phyloP scores from a whole-genome alignment of 2,113 vertebrate genomes.

The Rousettus leschenaultii region DNA sequence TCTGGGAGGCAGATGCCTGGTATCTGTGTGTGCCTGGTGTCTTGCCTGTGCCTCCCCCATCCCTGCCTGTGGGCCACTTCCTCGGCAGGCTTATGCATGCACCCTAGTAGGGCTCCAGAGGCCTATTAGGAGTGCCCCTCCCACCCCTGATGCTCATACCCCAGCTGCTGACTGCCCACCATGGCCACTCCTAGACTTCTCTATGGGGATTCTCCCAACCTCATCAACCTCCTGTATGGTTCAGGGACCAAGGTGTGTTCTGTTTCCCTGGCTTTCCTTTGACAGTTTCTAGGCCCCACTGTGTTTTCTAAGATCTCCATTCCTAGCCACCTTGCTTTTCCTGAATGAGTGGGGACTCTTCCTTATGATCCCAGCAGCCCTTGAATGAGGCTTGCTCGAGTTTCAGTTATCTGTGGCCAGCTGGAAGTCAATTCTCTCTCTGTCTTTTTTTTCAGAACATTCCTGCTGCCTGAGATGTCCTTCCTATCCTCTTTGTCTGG shows the following conservation, averaged over 20 bases:
- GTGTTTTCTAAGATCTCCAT: neutral
- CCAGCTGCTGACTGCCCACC: neutral
- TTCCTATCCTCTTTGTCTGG: neutral
- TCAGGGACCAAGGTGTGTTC: neutral
- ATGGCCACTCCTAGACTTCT: neutral
- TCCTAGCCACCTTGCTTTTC: neutral
- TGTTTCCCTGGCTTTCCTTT: neutral
- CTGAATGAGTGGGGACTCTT: neutral
- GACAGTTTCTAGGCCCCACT: neutral
- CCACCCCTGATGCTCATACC: fast-evolving
- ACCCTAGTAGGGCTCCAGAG: neutral
- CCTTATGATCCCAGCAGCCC: neutral
- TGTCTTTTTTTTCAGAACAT: neutral
- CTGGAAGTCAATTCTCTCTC: neutral
- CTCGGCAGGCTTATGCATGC: neutral
- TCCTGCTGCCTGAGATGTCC: neutral
- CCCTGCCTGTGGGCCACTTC: neutral
- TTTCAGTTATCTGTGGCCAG: neutral
- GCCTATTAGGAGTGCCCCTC: neutral
- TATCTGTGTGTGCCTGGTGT: neutral
- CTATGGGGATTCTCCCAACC: neutral
- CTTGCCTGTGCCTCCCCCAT: neutral
- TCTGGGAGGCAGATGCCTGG: neutral
- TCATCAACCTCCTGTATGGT: too few relatives aligned
- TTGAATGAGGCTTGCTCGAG: neutral